These are phyloP conservation scores for Etheostoma spectabile DNA, from an alignment of 2,113 vertebrate genomes.

Conservation along the genomic window DNA sequence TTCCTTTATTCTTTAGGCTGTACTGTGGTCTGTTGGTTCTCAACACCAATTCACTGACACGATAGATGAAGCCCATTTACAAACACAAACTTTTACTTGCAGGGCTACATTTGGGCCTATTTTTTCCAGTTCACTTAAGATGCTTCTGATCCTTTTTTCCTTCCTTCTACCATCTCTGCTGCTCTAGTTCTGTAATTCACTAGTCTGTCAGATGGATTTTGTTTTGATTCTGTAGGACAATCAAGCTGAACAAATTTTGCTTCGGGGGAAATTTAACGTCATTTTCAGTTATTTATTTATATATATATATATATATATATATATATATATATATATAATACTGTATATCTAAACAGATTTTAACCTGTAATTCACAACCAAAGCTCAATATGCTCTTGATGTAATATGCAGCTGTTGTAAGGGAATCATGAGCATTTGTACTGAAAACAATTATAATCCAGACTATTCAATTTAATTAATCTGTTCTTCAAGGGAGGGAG, in stretches of 20 bases:
- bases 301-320: too few relatives aligned
- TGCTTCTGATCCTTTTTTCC: slow-evolving; percentile 19
- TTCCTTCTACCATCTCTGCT: slow-evolving; percentile 21
- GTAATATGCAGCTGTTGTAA: background rate
- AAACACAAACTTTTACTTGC: slow-evolving; percentile 57
- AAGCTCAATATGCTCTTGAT: background rate
- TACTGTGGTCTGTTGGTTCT: slow-evolving; percentile 49
- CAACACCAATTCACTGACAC: slow-evolving; percentile 47
- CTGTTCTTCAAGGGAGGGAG: slow-evolving; percentile 31
- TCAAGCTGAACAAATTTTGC: slow-evolving; percentile 7
- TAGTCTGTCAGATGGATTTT: slow-evolving; percentile 15
- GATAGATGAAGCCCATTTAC: slow-evolving; percentile 46
- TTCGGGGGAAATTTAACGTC: background rate
- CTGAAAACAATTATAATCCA: slow-evolving; percentile 42
- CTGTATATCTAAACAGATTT: background rate
- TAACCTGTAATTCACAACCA: background rate
- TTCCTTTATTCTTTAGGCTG: slow-evolving; percentile 25
- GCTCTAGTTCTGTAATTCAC: slow-evolving; percentile 44
- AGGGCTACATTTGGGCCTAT: slow-evolving; percentile 58
- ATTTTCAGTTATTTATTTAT: background rate
- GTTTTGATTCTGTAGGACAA: slow-evolving; percentile 25
- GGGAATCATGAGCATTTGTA: slow-evolving; percentile 20
- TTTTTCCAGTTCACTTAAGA: slow-evolving; percentile 68
- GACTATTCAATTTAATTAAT: slow-evolving; percentile 46
- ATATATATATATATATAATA: too few relatives aligned